Evolutionary conservation across 1,140 invertebrate species (phyloP), one percentile per base, ranked within the genome.

Genomic region (Lerema accius): DNA sequence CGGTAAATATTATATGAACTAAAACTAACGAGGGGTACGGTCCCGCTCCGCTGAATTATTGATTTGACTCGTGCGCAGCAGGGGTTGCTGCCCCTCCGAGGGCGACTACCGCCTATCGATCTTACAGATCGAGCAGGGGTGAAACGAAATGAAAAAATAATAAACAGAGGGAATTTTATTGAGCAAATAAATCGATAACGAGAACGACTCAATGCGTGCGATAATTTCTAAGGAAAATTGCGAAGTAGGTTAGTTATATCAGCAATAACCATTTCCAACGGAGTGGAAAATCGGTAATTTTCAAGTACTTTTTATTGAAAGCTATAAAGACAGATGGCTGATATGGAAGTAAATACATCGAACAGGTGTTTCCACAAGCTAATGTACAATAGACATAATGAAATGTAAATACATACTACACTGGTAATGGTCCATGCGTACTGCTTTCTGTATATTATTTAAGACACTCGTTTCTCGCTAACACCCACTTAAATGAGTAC

Each of bases 11-110:
- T 67, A 64, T 69, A 72, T 71, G 73, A 67, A 49, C 5, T 49
- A 49, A 49, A 11, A 35, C 32, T 59, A 48, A 42, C 40, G n/a
- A 67, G 75, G 73, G 71, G 45, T 55, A 48, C 16, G 26, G 71
- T 68, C 63, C 48, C 67, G 74, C 69, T 65, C 69, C 51, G 69
- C 46, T 74, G 76, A 66, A 73, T 78, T 88, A 88, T 88, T 79
- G 85, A 86, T 88, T 78, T 70, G 49, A 88, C 85, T 85, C 85
- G 71, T 81, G 86, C 86, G 86, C 86, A 89, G 64, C 65, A 19
- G 60, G 79, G 82, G 75, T 64, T 71, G 65, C 58, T 69, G 76
- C 71, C 78, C 80, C 67, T 46, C 68, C 70, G 76, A 78, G 80
- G 70, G 63, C 56, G 66, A 60, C 60, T 61, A 73, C 71, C 56